Base-by-base conservation (phyloP, 2,113 vertebrate genomes). In the Sinocyclocheilus rhinocerous region DNA sequence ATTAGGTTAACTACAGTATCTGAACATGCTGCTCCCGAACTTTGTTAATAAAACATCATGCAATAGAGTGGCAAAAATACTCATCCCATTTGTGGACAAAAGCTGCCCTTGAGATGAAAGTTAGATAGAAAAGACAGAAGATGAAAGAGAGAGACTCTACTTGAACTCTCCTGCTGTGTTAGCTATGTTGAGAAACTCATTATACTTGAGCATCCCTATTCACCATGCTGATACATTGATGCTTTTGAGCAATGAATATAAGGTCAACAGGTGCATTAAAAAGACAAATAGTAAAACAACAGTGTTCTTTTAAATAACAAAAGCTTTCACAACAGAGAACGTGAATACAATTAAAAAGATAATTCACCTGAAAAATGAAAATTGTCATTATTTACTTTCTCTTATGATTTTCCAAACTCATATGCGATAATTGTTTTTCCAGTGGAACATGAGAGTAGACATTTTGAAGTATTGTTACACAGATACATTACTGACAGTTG, bases 41-140 rank as follows among this genome's bases (percentile, higher is more conserved):
- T 29, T 29, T 29, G 29, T 29, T 29, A 29, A 29, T 29, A 29
- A 29, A 36, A 36, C 33, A 42, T 42, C 7, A 50, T 63, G 26
- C 18, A 52, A 61, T 55, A 73, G 36, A 48, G 48, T 20, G 16
- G 9, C 13, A 73, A 33, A 57, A 80, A 22, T 0, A 55, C 6
- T 63, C 26, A 48, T 39, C 11, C 73, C 57, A 67, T 16, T 13
- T 45, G 9, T 36, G 36, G 15, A 76, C 45, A 55, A 26, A 65
- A 69, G 4, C 59, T 36, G 29, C 57, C 26, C 73, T 36, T 50
- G 45, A 63, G 26, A 84, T 50, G 72, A 85, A 77, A 59, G 59
- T 22, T 2, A 77, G 65, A 75, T 15, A 82, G 24, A 29, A 72
- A 36, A 67, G 6, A 33, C 6, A 69, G 13, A 26, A 84, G 24